Evolutionary conservation across 1,140 invertebrate species (phyloP), one percentile per base, ranked within the genome.

Genomic region (Ceratina australensis): DNA sequence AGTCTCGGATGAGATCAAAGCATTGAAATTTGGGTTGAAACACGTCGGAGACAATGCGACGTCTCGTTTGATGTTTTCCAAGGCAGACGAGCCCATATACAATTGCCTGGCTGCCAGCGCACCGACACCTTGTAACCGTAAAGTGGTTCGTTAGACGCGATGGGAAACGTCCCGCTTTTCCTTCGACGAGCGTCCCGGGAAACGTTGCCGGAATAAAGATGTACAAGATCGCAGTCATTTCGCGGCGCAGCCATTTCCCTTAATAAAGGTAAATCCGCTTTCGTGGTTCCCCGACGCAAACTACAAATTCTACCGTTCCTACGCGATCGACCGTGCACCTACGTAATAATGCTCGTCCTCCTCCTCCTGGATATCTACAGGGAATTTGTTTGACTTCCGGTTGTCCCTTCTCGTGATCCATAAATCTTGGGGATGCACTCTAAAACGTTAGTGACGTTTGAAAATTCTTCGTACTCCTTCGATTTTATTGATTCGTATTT

Each of bases 211-310:
- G 13, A 20, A 67, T 24, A 54, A 67, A 67, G 49, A 68, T 26
- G 50, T 2, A 16, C 12, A 16, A 54, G 18, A 68, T 68, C 49
- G 24, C 50, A 15, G 49, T 24, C 49, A 52, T 54, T 54, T 12
- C 49, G 24, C 18, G 22, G 16, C 49, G 33, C 33, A 42, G 33
- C 33, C 33, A 49, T 28, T 28, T 16, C 49, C 24, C 24, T 16
- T 67, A 28, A 54, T 28, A 68, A 68, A 68, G 24, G 50, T 28
- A 54, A 68, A 68, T 68, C 65, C 65, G 65, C 50, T 68, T 68
- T 50, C 47, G 49, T 22, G 24, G 49, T n/a, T n/a, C 18, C 24
- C 24, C 18, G 13, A 54, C 18, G 24, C 24, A 28, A 67, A 52
- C 22, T 67, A 67, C 65, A 67, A 67, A 67, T 67, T 67, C 47